Evolutionary conservation across 2,888 invertebrate species (phyloP).

Genomic region (Dryobota labecula): DNA sequence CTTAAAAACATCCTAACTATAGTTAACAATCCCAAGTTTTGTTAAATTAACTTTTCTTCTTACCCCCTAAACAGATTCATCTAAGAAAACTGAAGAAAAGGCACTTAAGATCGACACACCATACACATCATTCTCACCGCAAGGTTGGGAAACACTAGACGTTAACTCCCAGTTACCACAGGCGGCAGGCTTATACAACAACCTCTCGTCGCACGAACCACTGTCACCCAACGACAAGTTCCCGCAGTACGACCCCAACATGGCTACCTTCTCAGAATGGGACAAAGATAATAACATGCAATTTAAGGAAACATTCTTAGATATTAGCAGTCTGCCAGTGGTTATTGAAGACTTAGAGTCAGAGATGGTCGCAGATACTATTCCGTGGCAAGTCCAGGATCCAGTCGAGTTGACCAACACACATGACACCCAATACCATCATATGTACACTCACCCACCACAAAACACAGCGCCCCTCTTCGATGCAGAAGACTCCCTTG

Average conservation of each 20-base stretch:
- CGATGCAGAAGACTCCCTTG: slow-evolving; percentile 84
- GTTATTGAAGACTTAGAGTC: slow-evolving; percentile 83
- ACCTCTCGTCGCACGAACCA: slow-evolving; percentile 75
- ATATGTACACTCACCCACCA: slow-evolving; percentile 74
- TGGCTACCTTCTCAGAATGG: slow-evolving; percentile 67
- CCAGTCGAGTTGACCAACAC: slow-evolving; percentile 74
- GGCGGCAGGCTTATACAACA: slow-evolving; percentile 79
- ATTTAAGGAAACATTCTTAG: slow-evolving; percentile 80
- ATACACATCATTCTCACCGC: slow-evolving; percentile 86
- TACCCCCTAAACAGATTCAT: slow-evolving; percentile 74
- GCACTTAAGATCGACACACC: slow-evolving; percentile 85
- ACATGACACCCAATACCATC: slow-evolving; percentile 74
- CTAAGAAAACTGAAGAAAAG: slow-evolving; percentile 80
- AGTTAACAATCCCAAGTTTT: neutral
- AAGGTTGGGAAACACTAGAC: slow-evolving; percentile 84
- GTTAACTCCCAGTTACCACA: slow-evolving; percentile 81
- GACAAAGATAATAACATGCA: slow-evolving; percentile 71
- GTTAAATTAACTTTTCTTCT: slow-evolving; percentile 7
- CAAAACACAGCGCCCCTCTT: slow-evolving; percentile 83
- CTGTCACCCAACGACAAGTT: slow-evolving; percentile 80
- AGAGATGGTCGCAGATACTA: slow-evolving; percentile 73
- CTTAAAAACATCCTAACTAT: neutral
- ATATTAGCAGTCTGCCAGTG: slow-evolving; percentile 83
- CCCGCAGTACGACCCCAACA: slow-evolving; percentile 72
- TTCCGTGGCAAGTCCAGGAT: slow-evolving; percentile 75